Conservation (phyloP, 1,140 invertebrate species). For the Drosophila eugracilis region DNA sequence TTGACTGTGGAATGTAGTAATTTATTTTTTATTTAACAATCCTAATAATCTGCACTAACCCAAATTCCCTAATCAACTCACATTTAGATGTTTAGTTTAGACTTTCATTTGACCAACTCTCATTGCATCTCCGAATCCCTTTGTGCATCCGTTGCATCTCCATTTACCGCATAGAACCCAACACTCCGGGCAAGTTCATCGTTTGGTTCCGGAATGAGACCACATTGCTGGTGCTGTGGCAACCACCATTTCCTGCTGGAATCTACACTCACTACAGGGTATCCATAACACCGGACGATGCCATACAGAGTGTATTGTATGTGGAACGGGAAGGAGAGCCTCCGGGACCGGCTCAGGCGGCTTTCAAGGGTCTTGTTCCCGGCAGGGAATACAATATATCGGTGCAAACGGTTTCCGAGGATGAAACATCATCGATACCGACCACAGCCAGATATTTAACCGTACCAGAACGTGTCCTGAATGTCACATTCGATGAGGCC, state of each 20-base stretch:
- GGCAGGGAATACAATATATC: slow-evolving; percentile 86
- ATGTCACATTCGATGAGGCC: slow-evolving; percentile 91
- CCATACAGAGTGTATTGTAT: slow-evolving; percentile 93
- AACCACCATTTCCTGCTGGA: slow-evolving; percentile 96
- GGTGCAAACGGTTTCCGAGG: slow-evolving; percentile 92
- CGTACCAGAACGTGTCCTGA: slow-evolving; percentile 93
- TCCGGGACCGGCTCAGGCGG: slow-evolving; percentile 96
- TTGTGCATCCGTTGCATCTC: slow-evolving; percentile 5
- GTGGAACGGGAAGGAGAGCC: slow-evolving; percentile 96
- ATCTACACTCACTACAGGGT: slow-evolving; percentile 96
- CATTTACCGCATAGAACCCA: slow-evolving; percentile 89
- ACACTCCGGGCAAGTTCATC: slow-evolving; percentile 97
- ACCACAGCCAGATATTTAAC: slow-evolving; percentile 96
- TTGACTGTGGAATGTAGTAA: too few species aligned
- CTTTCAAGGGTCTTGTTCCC: slow-evolving; percentile 95
- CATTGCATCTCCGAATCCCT: slow-evolving; percentile 23
- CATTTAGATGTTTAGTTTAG: slow-evolving; percentile 5
- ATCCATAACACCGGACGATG: slow-evolving; percentile 95
- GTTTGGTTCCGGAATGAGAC: slow-evolving; percentile 98
- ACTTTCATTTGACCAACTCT: slow-evolving; percentile 13
- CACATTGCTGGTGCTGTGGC: slow-evolving; percentile 96
- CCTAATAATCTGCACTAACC: background rate
- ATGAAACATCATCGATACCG: slow-evolving; percentile 94
- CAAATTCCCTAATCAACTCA: slow-evolving; percentile 3
- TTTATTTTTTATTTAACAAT: too few species aligned